Evolutionary conservation across 2,888 invertebrate genomes (phyloP).

Genomic region (Tinea trinotella): DNA sequence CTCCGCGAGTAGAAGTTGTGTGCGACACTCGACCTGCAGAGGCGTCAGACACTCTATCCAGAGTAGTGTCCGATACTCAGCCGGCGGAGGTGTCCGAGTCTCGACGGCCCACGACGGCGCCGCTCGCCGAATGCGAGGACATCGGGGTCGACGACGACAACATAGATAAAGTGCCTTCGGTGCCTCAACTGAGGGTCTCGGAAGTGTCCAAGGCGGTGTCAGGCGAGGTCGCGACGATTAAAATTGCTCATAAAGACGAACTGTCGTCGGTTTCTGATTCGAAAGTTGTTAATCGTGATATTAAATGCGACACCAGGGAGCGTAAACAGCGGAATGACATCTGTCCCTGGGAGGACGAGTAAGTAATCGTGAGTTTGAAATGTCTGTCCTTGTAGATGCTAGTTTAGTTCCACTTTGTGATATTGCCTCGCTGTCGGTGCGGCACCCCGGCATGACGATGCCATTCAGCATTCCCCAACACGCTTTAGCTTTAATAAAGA

Average conservation of each 20-base stretch:
- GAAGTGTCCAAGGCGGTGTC: slow-evolving; percentile 42
- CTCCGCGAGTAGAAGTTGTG: not conserved
- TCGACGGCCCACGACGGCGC: slow-evolving; percentile 46
- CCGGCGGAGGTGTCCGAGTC: slow-evolving; percentile 22
- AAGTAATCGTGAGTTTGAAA: slow-evolving; percentile 64
- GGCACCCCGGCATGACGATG: slow-evolving; percentile 2
- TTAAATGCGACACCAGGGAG: slow-evolving; percentile 48
- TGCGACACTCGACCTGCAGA: slow-evolving; percentile 30
- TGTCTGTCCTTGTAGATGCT: slow-evolving; percentile 25
- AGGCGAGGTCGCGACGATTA: slow-evolving; percentile 46
- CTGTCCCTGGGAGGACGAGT: slow-evolving; percentile 97
- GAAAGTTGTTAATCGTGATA: slow-evolving; percentile 59
- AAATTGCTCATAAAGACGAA: slow-evolving; percentile 56
- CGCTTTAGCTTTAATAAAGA: not conserved
- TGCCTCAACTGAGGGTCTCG: slow-evolving; percentile 42
- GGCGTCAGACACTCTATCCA: slow-evolving; percentile 45
- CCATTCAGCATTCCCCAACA: slow-evolving; percentile 9
- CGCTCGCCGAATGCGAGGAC: slow-evolving; percentile 79
- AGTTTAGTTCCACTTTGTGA: slow-evolving; percentile 1
- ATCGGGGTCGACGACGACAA: slow-evolving; percentile 78
- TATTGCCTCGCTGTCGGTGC: not conserved
- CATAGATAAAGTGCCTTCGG: slow-evolving; percentile 68
- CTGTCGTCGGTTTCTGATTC: slow-evolving; percentile 55
- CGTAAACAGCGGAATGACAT: slow-evolving; percentile 81
- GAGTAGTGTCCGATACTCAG: slow-evolving; percentile 17